Evolutionary conservation across 2,797 vertebrate species (phyloP), one percentile per base, ranked within the genome.

Genomic region (Sebastes steindachneri): DNA sequence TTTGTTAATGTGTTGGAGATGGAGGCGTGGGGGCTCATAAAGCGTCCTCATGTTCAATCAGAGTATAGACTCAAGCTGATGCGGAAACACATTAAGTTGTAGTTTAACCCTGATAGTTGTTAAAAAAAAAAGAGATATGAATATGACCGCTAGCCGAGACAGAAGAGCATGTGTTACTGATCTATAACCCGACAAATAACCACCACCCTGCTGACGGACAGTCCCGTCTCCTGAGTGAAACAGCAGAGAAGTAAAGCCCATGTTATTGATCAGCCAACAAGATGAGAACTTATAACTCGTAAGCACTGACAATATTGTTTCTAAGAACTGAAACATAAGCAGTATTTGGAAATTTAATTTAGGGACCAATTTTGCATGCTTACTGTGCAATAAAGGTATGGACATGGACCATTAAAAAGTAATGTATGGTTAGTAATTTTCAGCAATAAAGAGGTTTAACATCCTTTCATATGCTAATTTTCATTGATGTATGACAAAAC

Each of bases 1-100:
- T 59, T 45, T 65, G 79, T 65, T 84, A 76, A 85, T 88, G 80
- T 68, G 78, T 78, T 60, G 70, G 70, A 76, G 79, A 72, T 76
- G 57, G 67, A 79, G 76, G 76, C 1, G 10, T 6, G 5, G 82
- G 74, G 77, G 69, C 69, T 82, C 75, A 88, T 88, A 80, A 82
- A 89, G 55, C 57, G 3, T 37, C 23, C 77, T 77, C 31, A 7
- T 79, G 69, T 79, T 83, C 82, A 78, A 73, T 73, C 33, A 55
- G 60, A 51, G 68, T 25, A 2, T 12, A 19, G 71, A 75, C 53
- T 60, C 14, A 0, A 53, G 80, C 75, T 73, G 41, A 84, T 81
- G 81, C 14, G 33, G 79, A 73, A 86, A 86, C 54, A 73, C 89
- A 84, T 82, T 60, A 75, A 65, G 65, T 59, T 73, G 73, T 4